Percentiles rank a stretch among this genome's conserved stretches.
phyloP scores from a whole-genome alignment of 2,888 invertebrate species.

The Eilema sororculum region DNA sequence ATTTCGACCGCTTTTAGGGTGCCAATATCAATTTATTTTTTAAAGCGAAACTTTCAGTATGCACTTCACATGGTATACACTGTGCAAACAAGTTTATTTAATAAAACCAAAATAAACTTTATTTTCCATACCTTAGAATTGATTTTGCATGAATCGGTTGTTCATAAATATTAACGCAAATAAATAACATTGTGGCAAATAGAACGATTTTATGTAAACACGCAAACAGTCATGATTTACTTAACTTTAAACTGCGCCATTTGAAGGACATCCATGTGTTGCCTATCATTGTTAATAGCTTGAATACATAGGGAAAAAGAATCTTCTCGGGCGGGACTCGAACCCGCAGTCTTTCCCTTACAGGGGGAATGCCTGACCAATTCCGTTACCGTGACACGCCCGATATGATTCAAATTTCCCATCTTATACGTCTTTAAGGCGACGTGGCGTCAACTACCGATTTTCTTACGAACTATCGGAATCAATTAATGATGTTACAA shows the following conservation, averaged over 20 bases:
- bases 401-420: too few relatives aligned
- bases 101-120: not conserved
- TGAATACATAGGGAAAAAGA: too few relatives aligned
- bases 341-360: too few relatives aligned
- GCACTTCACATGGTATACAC: not conserved
- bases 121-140: not conserved
- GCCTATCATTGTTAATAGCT: not conserved
- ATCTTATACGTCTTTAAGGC: too few relatives aligned
- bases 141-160: not conserved
- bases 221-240: not conserved
- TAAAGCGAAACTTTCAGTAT: slow-evolving; percentile 2
- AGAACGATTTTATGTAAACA: not conserved
- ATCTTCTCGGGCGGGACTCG: too few relatives aligned
- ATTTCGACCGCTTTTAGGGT: not conserved
- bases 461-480: too few relatives aligned
- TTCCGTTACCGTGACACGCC: too few relatives aligned
- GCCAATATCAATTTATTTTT: slow-evolving; percentile 3
- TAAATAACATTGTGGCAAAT: not conserved
- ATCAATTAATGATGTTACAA: too few relatives aligned
- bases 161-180: not conserved
- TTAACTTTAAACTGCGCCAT: not conserved
- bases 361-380: too few relatives aligned
- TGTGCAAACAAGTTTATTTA: not conserved
- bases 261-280: not conserved
- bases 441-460: too few relatives aligned